Base-by-base conservation (phyloP, 2,113 vertebrate genomes). In the Melanotaenia duboulayi region DNA sequence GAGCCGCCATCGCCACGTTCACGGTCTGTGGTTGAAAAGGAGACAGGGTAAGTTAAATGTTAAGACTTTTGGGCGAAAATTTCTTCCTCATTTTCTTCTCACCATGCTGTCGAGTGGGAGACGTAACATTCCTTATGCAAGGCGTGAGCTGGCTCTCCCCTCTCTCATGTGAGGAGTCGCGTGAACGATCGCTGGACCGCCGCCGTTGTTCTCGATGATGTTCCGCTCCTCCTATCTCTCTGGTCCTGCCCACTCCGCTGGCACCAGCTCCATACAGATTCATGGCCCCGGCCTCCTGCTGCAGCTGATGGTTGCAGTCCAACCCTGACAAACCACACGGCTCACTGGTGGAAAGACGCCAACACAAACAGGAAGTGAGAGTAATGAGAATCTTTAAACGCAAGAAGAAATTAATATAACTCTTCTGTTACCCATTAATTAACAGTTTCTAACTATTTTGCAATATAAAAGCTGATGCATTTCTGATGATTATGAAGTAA, bases 61-160 rank as follows among this genome's bases (percentile, higher is more conserved):
- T 28, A 28, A 35, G 8, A 35, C 32, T 35, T 35, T 7, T 35
- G 32, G 32, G 32, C 7, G 32, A 35, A 16, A 44, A 13, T 14
- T 44, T 1, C 32, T 35, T 35, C 28, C 32, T 35, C 5, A 4
- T 0, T 13, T 16, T 8, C 6, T 44, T 91, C 95, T 90, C 92
- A 99, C 98, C 97, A 25, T 96, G 95, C 76, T 99, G 98, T 22
- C 97, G 93, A 20, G 97, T 99, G 65, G 98, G 98, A 22, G 98
- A 99, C 11, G 97, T 96, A 44, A 98, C 94, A 65, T 99, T 99
- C 89, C 98, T 93, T 91, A 99, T 99, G 93, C 98, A 99, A 0
- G 98, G 98, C 48, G 97, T 99, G 69, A 99, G 95, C 71, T 98
- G 97, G 52, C 95, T 94, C 83, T 99, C 97, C 24, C 89, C 92